Base-by-base conservation (phyloP, 30 jellyfish, hydroid and myxozoan genomes). In the Rhopilema esculentum region DNA sequence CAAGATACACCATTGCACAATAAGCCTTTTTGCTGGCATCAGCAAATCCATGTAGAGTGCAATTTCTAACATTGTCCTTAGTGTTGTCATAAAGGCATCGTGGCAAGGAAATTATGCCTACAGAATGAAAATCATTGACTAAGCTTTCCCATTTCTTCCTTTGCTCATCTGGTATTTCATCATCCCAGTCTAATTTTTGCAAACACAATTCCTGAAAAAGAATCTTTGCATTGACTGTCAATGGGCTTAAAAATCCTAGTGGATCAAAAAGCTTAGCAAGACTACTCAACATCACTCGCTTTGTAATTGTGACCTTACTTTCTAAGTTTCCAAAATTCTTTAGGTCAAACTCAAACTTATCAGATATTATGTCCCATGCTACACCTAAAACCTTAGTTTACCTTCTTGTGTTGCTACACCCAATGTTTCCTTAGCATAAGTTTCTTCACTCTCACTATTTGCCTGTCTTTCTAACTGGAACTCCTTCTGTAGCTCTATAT, bases 181-280 rank as follows among this genome's bases (percentile, higher is more conserved):
- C 88, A 57, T 77, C 88, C 88, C 88, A 77, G 61, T 52, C 88
- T 6, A 77, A 12, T 28, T 77, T 77, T 28, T 49, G 18, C 79
- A 4, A 52, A 31, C 88, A 77, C 50, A 77, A 1, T 22, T 77
- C 88, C 61, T 77, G 88, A 57, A 77, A 77, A 1, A 49, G 1
- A n/a, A 77, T 23, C 79, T 77, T 57, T 84, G 88, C 78, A 53
- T 21, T 49, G 16, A 77, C 88, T 1, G 57, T 4, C 1, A 49
- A 84, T 8, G 88, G 88, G 61, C 81, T 77, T 22, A 77, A 4
- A n/a, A 77, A 4, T 9, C 80, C 88, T 17, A 50, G 28, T 8
- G 89, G 79, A 28, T 79, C 89, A 62, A 4, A 79, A 4, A 79
- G 19, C n/a, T 84, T 4, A 7, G 89, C 89, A 19, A 79, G 83